Evolutionary conservation across 2,888 invertebrate genomes (phyloP), one percentile per base, ranked within the genome.

Genomic region (Mimumesa dahlbomi): DNA sequence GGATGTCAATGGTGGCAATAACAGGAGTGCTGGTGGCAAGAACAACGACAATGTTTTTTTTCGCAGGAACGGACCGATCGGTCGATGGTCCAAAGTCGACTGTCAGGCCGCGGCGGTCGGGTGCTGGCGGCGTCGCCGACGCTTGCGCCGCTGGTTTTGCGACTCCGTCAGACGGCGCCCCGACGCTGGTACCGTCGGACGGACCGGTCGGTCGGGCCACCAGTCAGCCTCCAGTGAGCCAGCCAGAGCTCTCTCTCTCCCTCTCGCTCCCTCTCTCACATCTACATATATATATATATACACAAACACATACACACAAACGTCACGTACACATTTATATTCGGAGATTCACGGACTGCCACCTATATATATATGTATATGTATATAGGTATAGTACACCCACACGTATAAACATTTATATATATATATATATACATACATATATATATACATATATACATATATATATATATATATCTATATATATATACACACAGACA

Each of bases 61-160:
- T 22, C 22, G 22, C 19, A 25, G 18, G 6, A 45, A 18, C 45
- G 63, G 42, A 59, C 71, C 67, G 67, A 65, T 75, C 71, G 84
- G 83, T 84, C 82, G 85, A 85, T 86, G 85, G 84, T 84, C 81
- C 81, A 85, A 80, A 84, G 84, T 82, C 81, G 82, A 87, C 87
- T 85, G 86, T 83, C 77, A 54, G 74, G 70, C 64, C 70, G 63
- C 61, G 66, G 48, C 61, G 67, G 67, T 62, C 73, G 72, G 69
- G 57, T 72, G 73, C 73, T 70, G 71, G 73, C 73, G 79, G 77
- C 77, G 79, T 73, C 78, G n/a, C 72, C 75, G 84, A 85, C 85
- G 85, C 86, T 75, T 85, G 87, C 87, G 87, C 86, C 71, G 46
- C 65, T 54, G 69, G 72, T 48, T 34, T 43, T 50, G 53, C 62